Evolutionary conservation across 1,140 invertebrate genomes (phyloP).

Genomic region (Atta texana): DNA sequence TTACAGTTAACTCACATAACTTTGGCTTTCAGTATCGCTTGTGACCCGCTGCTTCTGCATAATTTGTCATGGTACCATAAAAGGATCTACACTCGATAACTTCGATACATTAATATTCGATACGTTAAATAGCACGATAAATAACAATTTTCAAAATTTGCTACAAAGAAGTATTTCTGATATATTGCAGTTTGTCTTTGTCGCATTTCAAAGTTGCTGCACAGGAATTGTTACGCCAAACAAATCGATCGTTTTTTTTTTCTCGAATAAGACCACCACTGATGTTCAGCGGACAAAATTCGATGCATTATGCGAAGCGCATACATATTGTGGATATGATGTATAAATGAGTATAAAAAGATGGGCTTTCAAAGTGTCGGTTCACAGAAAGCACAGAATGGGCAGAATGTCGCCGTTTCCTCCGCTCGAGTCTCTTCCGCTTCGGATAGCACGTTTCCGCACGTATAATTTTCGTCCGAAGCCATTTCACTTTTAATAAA

Average conservation of each 20-base stretch:
- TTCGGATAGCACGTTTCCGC: neutral
- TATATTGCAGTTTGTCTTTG: neutral
- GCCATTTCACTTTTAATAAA: conserved; percentile 62
- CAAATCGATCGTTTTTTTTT: neutral
- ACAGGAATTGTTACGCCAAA: neutral
- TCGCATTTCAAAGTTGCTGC: neutral
- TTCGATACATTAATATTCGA: neutral
- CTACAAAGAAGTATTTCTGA: neutral
- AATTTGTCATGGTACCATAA: neutral
- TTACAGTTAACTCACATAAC: conserved; percentile 7
- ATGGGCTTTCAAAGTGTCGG: conserved; percentile 33
- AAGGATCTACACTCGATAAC: neutral
- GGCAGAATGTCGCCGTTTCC: conserved; percentile 55
- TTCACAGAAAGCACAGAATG: neutral
- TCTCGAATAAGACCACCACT: neutral
- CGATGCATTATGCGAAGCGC: conserved; percentile 36
- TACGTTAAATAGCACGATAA: neutral
- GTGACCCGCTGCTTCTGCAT: neutral
- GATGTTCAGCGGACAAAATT: neutral
- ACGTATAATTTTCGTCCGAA: conserved; percentile 25
- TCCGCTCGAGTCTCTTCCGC: conserved; percentile 58
- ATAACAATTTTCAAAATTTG: neutral
- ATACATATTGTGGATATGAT: neutral
- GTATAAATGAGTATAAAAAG: conserved; percentile 65
- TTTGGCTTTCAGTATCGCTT: neutral